phyloP scores from a whole-genome alignment of 2,797 vertebrate genomes.

The Bryconaethiops microstoma region DNA sequence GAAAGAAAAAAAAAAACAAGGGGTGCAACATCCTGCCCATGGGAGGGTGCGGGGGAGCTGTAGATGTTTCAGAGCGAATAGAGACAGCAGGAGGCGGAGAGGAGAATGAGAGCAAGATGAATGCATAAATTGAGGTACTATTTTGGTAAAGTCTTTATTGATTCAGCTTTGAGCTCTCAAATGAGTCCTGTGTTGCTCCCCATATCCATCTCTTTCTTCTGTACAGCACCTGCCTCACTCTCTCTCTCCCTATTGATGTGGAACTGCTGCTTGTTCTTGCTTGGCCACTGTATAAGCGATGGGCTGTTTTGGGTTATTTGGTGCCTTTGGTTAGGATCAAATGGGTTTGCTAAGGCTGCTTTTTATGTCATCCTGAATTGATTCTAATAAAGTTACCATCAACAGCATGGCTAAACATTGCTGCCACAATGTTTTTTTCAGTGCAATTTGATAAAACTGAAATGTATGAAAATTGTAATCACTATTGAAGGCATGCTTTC shows the following conservation, averaged over 20 bases:
- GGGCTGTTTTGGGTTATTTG: not conserved
- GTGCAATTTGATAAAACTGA: not conserved
- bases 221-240: conserved; percentile 23
- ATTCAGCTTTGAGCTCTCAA: conserved; percentile 48
- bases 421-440: not conserved
- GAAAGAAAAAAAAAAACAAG: not conserved
- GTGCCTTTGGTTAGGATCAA: not conserved
- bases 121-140: conserved; percentile 38
- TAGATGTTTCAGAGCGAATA: conserved; percentile 21
- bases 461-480: not conserved
- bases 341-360: not conserved
- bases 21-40: conserved; percentile 3
- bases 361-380: not conserved
- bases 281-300: not conserved
- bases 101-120: conserved; percentile 13
- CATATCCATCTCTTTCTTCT: conserved; percentile 25
- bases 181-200: conserved; percentile 37
- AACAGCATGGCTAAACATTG: not conserved
- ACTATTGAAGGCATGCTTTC: not conserved
- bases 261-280: conserved; percentile 34
- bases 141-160: conserved; percentile 49
- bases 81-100: not conserved
- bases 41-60: conserved; percentile 6
- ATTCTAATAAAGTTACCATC: not conserved
- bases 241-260: conserved; percentile 22